Conservation (phyloP, 2,113 vertebrate species). For the Notiomystis cincta region DNA sequence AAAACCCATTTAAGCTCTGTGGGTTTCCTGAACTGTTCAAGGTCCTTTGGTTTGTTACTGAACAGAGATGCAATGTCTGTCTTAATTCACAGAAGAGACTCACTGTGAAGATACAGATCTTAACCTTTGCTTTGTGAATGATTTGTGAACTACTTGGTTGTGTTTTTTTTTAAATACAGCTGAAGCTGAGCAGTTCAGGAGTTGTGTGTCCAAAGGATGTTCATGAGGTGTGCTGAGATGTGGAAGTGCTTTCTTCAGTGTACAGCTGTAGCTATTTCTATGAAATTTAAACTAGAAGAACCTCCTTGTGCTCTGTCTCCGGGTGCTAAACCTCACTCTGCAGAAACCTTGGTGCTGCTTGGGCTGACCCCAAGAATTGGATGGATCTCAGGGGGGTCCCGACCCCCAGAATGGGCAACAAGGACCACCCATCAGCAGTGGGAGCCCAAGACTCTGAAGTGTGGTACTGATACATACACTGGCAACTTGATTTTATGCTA, state of each 20-base stretch:
- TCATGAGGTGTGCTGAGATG: neutral
- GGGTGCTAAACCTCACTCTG: neutral
- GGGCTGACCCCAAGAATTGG: neutral
- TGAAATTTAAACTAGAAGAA: neutral
- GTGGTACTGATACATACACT: constrained; percentile 89
- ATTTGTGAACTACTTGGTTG: neutral
- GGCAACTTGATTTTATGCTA: constrained; percentile 84
- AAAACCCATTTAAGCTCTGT: neutral
- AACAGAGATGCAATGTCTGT: neutral
- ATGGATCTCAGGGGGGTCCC: neutral
- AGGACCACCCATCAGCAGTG: neutral
- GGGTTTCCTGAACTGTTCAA: neutral
- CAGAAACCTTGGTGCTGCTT: neutral
- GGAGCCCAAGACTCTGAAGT: neutral
- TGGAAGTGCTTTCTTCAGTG: neutral
- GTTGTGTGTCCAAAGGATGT: neutral
- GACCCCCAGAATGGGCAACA: neutral
- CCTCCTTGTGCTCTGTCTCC: neutral
- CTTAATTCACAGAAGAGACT: neutral
- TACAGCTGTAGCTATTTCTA: neutral
- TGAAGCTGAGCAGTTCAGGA: neutral
- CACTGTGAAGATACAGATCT: neutral
- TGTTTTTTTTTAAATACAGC: neutral
- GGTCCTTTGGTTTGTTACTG: neutral
- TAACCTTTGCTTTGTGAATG: neutral